Conservation (phyloP, 2,888 invertebrate species). For the Theretra japonica region DNA sequence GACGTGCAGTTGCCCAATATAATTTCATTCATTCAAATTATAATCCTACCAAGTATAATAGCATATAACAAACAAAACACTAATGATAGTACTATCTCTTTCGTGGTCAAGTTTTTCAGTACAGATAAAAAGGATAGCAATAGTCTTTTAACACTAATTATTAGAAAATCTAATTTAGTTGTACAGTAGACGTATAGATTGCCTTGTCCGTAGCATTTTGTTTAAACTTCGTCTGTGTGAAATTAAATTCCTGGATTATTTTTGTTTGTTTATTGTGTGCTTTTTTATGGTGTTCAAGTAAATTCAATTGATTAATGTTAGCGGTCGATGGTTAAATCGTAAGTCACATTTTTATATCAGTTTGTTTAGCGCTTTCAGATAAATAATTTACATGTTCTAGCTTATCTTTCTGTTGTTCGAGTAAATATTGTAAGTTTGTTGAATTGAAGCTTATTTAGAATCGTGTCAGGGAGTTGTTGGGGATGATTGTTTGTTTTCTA, state of each 20-base stretch:
- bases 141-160: neutral
- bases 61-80: neutral
- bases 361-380: neutral
- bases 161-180: neutral
- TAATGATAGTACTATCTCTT: neutral
- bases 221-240: no score
- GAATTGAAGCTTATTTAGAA: neutral
- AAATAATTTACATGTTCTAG: neutral
- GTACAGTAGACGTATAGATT: neutral
- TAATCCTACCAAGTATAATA: slow-evolving; percentile 2
- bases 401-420: slow-evolving; percentile 7
- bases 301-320: neutral
- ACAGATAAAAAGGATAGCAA: neutral
- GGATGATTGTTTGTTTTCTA: neutral
- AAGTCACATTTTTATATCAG: neutral
- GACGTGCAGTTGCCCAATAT: neutral
- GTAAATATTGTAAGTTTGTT: neutral
- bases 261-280: neutral
- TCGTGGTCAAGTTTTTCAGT: neutral
- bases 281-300: neutral
- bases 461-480: neutral
- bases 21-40: slow-evolving; percentile 12
- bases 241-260: neutral
- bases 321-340: slow-evolving; percentile 7
- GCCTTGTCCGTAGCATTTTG: slow-evolving; percentile 3